These are phyloP conservation scores for Drosophila pseudoananassae DNA, from an alignment of 1,140 invertebrate genomes.

Conservation along the genomic window DNA sequence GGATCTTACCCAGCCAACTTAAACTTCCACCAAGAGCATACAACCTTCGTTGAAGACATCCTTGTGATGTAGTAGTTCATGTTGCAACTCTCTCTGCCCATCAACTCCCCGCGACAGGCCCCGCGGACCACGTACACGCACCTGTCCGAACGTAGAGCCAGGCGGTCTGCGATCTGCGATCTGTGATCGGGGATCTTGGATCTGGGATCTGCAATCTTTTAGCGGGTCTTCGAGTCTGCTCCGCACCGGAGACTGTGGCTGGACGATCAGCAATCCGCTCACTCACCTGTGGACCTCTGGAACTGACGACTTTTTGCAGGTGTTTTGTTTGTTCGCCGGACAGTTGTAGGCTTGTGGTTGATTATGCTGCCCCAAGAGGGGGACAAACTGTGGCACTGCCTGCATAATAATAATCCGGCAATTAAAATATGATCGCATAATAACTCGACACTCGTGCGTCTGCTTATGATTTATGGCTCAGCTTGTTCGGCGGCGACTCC, in stretches of 20 bases:
- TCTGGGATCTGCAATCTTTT: conserved; percentile 40
- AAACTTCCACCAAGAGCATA: conserved; percentile 9
- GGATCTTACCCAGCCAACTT: too few relatives aligned
- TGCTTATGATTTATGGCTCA: conserved; percentile 78
- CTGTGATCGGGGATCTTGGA: conserved; percentile 11
- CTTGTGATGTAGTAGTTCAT: conserved; percentile 1
- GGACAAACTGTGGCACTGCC: conserved; percentile 24
- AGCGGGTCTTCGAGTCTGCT: conserved; percentile 33
- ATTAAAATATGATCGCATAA: conserved; percentile 83
- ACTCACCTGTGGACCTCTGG: conserved; percentile 18
- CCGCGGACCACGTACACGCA: conserved; percentile 54
- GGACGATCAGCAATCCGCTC: conserved; percentile 28
- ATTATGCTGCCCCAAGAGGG: conserved; percentile 31
- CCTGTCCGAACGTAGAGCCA: conserved; percentile 73
- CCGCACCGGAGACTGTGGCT: conserved; percentile 1
- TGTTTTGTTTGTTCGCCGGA: conserved; percentile 73
- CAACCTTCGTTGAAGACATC: background rate
- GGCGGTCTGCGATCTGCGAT: conserved; percentile 61
- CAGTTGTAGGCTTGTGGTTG: conserved; percentile 29
- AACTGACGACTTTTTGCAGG: conserved; percentile 48
- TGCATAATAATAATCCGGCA: conserved; percentile 82
- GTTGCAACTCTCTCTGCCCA: conserved; percentile 24
- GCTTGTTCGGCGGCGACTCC: conserved; percentile 48
- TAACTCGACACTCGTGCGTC: conserved; percentile 81
- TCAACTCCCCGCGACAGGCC: background rate